A percentile compares a stretch with the other conserved stretches of the same genome.
Conservation (phyloP, 2,113 vertebrate species). For the Dasyurus viverrinus region DNA sequence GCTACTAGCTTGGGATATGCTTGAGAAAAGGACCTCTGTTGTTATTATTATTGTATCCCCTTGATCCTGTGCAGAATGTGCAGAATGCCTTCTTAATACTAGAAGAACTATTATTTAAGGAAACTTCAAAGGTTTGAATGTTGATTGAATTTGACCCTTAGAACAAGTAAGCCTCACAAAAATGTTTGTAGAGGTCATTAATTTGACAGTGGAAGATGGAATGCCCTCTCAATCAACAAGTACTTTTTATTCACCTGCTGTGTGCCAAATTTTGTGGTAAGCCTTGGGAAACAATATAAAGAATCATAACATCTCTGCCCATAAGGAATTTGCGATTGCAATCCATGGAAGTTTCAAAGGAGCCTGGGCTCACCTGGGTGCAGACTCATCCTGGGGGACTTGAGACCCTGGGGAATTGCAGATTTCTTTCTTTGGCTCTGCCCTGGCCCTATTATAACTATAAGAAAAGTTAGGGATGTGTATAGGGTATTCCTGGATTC, state of each 20-base stretch:
- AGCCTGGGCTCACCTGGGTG: neutral
- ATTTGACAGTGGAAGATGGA: neutral
- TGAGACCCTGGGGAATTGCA: neutral
- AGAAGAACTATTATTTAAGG: neutral
- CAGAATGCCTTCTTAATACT: too few relatives aligned
- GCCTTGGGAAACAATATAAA: neutral
- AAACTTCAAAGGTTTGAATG: neutral
- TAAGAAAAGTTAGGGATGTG: neutral
- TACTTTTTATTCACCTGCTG: neutral
- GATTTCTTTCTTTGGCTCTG: neutral
- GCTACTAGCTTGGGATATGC: neutral
- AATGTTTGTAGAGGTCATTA: neutral
- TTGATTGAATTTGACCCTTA: neutral
- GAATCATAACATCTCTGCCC: neutral
- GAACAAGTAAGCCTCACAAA: neutral
- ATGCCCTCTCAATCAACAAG: neutral
- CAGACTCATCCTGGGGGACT: neutral
- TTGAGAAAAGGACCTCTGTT: neutral
- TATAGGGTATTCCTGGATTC: neutral
- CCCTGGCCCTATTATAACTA: neutral
- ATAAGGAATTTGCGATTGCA: neutral
- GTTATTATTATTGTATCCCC: neutral
- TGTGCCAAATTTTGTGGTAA: neutral
- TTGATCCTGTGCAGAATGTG: neutral
- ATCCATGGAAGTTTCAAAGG: neutral